These are phyloP conservation scores for Mobula birostris DNA, from an alignment of 2,113 vertebrate genomes.

Conservation along the genomic window DNA sequence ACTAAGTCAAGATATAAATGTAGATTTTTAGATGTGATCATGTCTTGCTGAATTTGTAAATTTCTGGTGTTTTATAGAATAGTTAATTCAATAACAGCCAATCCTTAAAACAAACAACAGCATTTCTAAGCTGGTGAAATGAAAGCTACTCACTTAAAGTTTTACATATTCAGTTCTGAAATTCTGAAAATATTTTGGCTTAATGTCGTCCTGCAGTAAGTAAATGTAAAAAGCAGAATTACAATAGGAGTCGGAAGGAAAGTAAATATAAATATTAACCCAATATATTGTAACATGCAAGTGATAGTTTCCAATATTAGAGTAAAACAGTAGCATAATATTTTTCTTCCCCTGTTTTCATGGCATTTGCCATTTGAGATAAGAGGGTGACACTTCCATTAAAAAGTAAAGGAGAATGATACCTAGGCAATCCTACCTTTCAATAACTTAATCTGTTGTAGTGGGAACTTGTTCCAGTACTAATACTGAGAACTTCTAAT, in stretches of 20 bases:
- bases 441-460: too few relatives aligned
- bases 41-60: not conserved
- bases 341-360: not conserved
- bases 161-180: not conserved
- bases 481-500: not conserved
- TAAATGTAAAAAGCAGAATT: not conserved
- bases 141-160: not conserved
- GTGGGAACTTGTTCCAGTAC: too few relatives aligned
- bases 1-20: slow-evolving; percentile 9
- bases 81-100: not conserved
- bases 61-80: not conserved
- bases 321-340: not conserved
- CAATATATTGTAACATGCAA: not conserved
- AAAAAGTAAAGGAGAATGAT: not conserved
- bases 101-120: not conserved
- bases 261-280: not conserved
- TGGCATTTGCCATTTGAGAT: not conserved
- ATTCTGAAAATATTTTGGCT: not conserved
- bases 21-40: too few relatives aligned
- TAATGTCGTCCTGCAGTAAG: not conserved
- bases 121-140: not conserved
- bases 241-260: not conserved
- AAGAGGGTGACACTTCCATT: not conserved
- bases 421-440: too few relatives aligned
- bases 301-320: not conserved